These are phyloP conservation scores for Dryobates pubescens DNA, from an alignment of 2,797 vertebrate species.

Conservation along the genomic window DNA sequence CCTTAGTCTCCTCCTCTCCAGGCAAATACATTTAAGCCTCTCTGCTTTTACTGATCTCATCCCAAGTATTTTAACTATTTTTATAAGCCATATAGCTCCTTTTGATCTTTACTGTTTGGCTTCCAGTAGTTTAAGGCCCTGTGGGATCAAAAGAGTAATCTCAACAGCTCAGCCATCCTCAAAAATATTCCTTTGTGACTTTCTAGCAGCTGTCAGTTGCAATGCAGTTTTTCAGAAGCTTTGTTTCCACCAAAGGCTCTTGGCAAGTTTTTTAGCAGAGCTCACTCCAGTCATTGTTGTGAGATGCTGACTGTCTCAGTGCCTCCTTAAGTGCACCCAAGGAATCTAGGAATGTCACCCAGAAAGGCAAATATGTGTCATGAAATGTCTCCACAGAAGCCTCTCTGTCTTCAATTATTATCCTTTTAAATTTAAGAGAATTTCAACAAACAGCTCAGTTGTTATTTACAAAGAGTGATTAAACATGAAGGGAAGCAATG, in stretches of 20 bases:
- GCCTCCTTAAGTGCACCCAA: neutral
- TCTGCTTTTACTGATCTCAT: constrained; percentile 18
- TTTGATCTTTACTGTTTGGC: neutral
- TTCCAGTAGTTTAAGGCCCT: neutral
- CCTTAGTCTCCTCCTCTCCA: neutral
- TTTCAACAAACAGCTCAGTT: neutral
- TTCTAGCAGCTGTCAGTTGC: neutral
- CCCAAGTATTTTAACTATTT: constrained; percentile 27
- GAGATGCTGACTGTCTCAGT: neutral
- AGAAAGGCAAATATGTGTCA: neutral
- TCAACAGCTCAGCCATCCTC: neutral
- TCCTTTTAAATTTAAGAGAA: neutral
- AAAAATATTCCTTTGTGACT: neutral
- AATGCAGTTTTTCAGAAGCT: neutral
- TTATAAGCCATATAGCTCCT: neutral
- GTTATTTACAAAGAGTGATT: neutral
- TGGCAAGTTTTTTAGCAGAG: neutral
- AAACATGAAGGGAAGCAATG: neutral
- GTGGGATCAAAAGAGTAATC: neutral
- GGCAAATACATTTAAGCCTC: constrained; percentile 5
- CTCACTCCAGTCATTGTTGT: neutral
- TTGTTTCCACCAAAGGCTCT: neutral
- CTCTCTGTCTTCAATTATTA: neutral
- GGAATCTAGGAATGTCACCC: neutral
- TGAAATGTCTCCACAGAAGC: neutral